Conservation (phyloP, 2,113 vertebrate genomes). For the Narcine bancroftii region DNA sequence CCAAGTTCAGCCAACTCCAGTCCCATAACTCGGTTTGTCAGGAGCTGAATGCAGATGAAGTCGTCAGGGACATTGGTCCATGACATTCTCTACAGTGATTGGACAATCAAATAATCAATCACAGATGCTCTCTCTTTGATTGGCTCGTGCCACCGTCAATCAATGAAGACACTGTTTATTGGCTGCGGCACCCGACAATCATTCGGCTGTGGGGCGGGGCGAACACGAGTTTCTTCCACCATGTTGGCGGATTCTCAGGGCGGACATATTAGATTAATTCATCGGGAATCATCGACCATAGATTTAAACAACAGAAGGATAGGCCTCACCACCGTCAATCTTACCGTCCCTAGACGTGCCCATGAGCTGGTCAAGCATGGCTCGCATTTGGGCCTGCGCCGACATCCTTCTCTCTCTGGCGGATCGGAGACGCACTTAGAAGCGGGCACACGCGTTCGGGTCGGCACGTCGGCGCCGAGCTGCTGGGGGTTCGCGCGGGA, state of each 20-base stretch:
- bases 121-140: slow-evolving; percentile 40
- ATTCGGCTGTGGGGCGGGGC: background rate
- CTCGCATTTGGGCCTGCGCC: slow-evolving; percentile 96
- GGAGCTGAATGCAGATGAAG: too few relatives aligned
- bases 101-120: slow-evolving; percentile 37
- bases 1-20: too few relatives aligned
- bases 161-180: background rate
- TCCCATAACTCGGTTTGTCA: too few relatives aligned
- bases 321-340: slow-evolving; percentile 40
- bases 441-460: background rate
- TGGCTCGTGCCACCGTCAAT: slow-evolving; percentile 46
- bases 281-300: background rate
- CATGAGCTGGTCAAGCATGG: slow-evolving; percentile 98
- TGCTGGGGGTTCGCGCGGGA: background rate
- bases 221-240: slow-evolving; percentile 35
- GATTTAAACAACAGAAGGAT: background rate
- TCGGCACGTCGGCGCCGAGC: background rate
- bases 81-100: background rate
- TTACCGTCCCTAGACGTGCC: slow-evolving; percentile 94
- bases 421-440: background rate
- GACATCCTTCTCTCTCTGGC: slow-evolving; percentile 64
- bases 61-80: too few relatives aligned
- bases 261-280: slow-evolving; percentile 44
- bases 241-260: slow-evolving; percentile 46
- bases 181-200: background rate